Percentiles rank a stretch among this genome's conserved stretches.
phyloP scores from a whole-genome alignment of 2,888 invertebrate species.

The Heterodera filipjevi region DNA sequence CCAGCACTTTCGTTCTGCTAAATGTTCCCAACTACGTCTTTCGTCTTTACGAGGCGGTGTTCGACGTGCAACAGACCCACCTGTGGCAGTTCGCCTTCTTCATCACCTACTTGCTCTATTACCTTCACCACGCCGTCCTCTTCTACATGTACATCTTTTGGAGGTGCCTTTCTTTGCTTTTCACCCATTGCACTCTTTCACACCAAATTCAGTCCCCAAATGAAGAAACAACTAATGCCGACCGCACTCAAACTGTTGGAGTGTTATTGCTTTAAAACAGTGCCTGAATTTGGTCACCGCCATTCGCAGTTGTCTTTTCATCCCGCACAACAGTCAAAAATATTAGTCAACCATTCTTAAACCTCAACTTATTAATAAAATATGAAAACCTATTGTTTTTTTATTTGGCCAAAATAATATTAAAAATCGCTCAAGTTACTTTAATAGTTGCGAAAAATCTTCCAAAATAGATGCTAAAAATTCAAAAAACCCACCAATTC shows the following conservation, averaged over 20 bases:
- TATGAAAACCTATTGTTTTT: too few relatives aligned
- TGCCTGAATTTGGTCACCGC: conserved; percentile 63
- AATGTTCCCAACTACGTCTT: conserved; percentile 62
- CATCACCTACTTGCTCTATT: conserved; percentile 58
- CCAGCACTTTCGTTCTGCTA: conserved; percentile 61
- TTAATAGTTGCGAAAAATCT: too few relatives aligned
- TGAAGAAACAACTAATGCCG: conserved; percentile 64
- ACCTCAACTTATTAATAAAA: too few relatives aligned
- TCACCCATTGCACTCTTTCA: conserved; percentile 15
- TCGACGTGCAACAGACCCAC: conserved; percentile 38
- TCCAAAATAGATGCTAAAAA: too few relatives aligned
- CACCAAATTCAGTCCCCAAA: conserved; percentile 58
- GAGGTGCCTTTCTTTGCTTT: conserved; percentile 45
- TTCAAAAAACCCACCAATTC: too few relatives aligned
- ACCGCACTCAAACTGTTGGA: conserved; percentile 62
- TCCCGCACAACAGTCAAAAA: conserved; percentile 26
- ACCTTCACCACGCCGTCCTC: conserved; percentile 60
- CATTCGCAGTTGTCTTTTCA: conserved; percentile 47
- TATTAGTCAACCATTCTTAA: neutral
- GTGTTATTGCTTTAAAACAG: conserved; percentile 63
- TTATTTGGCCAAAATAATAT: too few relatives aligned
- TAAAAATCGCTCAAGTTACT: too few relatives aligned
- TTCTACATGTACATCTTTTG: conserved; percentile 60
- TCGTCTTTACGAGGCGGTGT: conserved; percentile 47
- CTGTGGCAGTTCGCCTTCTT: conserved; percentile 48